Conservation (phyloP, 2,888 invertebrate genomes). For the Chloroclystis v-ata region DNA sequence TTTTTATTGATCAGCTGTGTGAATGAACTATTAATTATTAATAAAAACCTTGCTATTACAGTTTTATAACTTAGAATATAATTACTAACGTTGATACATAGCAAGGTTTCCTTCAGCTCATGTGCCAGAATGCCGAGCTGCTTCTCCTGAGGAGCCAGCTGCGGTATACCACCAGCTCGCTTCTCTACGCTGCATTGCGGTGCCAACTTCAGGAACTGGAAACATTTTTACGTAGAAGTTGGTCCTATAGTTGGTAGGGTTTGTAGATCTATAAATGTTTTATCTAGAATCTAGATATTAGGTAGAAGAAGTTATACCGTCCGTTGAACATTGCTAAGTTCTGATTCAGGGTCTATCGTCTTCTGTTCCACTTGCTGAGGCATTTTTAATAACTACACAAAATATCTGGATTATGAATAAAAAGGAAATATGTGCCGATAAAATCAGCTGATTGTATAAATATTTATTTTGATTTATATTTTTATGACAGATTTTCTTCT, state of each 20-base stretch:
- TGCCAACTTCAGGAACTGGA: constrained; percentile 65
- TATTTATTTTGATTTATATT: neutral
- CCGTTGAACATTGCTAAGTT: constrained; percentile 66
- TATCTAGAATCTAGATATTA: too few relatives aligned
- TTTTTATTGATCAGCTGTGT: too few relatives aligned
- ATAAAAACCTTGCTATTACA: constrained; percentile 53
- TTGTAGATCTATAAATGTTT: too few relatives aligned
- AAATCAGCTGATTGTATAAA: neutral
- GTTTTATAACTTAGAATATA: neutral
- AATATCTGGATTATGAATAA: too few relatives aligned
- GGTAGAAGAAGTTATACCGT: too few relatives aligned
- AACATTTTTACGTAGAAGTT: neutral
- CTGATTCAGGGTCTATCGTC: constrained; percentile 61
- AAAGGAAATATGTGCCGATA: too few relatives aligned
- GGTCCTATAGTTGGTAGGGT: too few relatives aligned
- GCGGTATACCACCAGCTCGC: constrained; percentile 82
- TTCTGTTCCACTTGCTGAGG: constrained; percentile 60
- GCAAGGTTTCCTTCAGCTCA: constrained; percentile 81
- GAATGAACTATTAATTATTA: too few relatives aligned
- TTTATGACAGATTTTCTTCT: neutral
- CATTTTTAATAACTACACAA: constrained; percentile 41
- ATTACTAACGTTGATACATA: constrained; percentile 78
- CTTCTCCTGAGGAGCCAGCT: constrained; percentile 81
- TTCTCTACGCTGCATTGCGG: constrained; percentile 81
- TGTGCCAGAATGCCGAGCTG: constrained; percentile 79